Evolutionary conservation across 2,113 vertebrate genomes (phyloP).

Genomic region (Albula glossodonta): DNA sequence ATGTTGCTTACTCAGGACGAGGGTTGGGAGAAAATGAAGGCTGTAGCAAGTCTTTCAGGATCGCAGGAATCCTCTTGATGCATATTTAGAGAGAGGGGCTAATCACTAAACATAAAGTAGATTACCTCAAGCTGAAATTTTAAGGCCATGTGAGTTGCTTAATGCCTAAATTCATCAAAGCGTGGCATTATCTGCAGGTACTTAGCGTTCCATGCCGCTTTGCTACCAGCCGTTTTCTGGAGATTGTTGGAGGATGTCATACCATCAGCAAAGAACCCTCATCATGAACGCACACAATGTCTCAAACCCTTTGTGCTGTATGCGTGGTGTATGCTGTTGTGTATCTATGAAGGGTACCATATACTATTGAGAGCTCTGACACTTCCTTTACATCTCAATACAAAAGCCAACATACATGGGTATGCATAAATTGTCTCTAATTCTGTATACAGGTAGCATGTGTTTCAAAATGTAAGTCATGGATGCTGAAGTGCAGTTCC

Average conservation of each 20-base stretch:
- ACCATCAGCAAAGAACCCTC: not conserved
- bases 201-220: not conserved
- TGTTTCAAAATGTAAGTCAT: not conserved
- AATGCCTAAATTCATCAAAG: not conserved
- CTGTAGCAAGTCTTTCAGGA: not conserved
- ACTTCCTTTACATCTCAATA: not conserved
- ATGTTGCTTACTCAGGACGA: not conserved
- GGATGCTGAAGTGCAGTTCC: not conserved
- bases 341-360: not conserved
- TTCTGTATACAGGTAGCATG: not conserved
- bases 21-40: not conserved
- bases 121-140: not conserved
- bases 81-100: not conserved
- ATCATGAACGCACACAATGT: not conserved
- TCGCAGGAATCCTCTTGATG: not conserved
- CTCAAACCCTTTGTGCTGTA: not conserved
- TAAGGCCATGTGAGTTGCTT: constrained; percentile 2
- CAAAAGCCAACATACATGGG: not conserved
- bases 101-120: not conserved
- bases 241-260: constrained; percentile 1
- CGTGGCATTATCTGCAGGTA: not conserved
- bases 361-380: not conserved
- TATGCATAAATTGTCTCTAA: not conserved
- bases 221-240: not conserved
- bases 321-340: not conserved